These are phyloP conservation scores for Kryptopterus vitreolus DNA, from an alignment of 2,797 vertebrate species.

Conservation along the genomic window DNA sequence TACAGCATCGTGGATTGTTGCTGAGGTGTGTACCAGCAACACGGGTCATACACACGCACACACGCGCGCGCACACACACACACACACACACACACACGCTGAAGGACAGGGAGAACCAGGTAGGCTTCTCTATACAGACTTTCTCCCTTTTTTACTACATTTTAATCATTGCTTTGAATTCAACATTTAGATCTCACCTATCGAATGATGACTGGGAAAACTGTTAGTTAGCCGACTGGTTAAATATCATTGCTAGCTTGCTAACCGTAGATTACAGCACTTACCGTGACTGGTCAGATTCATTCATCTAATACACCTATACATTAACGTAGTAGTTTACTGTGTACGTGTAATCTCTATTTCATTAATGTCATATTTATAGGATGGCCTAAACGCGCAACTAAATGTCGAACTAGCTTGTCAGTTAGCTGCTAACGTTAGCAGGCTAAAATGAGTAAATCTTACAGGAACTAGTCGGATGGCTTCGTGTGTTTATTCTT, in stretches of 20 bases:
- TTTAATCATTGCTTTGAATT: background rate
- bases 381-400: background rate
- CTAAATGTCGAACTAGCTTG: background rate
- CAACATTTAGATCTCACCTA: background rate
- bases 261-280: background rate
- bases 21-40: constrained; percentile 29
- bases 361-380: background rate
- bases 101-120: background rate
- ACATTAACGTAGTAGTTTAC: background rate
- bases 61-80: background rate
- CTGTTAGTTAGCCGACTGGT: background rate
- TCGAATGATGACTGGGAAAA: background rate
- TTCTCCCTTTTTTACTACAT: background rate
- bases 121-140: background rate
- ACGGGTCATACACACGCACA: background rate
- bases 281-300: background rate
- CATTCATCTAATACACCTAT: background rate
- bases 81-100: background rate
- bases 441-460: background rate
- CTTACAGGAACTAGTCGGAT: background rate
- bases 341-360: too few species aligned
- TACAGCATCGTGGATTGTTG: constrained; percentile 64
- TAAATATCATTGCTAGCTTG: background rate
- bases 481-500: background rate
- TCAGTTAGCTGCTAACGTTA: background rate